Percentiles rank a stretch among this genome's conserved stretches.
These are phyloP conservation scores for Hexactinellida sp. DNA, from an alignment of 37 sponge, comb jelly and placozoan species.

Conservation along the genomic window DNA sequence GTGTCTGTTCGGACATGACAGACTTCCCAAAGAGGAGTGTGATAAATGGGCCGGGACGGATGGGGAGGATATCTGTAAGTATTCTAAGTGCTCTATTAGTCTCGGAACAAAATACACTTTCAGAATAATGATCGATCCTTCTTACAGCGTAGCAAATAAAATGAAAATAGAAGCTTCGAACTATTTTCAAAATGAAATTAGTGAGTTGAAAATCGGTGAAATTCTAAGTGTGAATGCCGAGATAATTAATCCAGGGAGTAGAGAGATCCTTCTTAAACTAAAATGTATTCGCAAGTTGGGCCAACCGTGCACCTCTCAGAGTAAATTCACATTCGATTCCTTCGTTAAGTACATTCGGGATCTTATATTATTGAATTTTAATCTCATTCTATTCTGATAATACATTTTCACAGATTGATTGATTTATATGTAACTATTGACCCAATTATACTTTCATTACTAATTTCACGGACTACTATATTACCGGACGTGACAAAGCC, in stretches of 20 bases:
- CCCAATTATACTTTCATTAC: no score
- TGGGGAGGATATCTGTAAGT: neutral
- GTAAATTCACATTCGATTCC: neutral
- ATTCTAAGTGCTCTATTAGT: neutral
- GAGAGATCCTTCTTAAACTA: neutral
- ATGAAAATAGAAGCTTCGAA: slow-evolving; percentile 14
- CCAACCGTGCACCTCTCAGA: neutral
- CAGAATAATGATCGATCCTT: neutral
- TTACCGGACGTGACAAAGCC: no score
- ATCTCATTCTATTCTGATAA: no score
- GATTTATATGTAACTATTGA: no score
- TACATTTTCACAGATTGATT: no score
- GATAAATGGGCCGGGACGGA: neutral
- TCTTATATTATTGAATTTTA: neutral
- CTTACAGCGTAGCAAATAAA: neutral
- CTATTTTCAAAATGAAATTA: neutral
- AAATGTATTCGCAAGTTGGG: neutral
- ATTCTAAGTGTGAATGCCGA: neutral
- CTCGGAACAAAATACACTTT: neutral
- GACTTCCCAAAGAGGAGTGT: neutral
- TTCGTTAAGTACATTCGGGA: neutral
- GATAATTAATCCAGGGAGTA: neutral
- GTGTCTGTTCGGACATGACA: neutral
- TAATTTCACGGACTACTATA: no score
- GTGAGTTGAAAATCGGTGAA: neutral